Evolutionary conservation across 2,113 vertebrate genomes (phyloP).

Genomic region (Sprattus sprattus): DNA sequence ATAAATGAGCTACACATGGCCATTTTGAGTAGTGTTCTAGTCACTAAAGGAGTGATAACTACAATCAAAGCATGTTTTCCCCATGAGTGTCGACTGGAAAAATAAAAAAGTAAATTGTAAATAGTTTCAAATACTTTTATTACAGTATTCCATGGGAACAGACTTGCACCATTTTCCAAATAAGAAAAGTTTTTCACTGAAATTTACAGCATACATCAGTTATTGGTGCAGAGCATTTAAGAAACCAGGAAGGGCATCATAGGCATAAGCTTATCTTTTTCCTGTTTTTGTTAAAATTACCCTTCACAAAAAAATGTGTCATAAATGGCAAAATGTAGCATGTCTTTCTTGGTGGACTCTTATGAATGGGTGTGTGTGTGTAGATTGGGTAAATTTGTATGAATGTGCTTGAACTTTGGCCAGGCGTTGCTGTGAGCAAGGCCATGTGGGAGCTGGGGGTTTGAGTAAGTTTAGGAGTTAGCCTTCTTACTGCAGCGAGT

Average conservation of each 20-base stretch:
- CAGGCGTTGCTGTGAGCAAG: constrained; percentile 37
- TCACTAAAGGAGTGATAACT: not conserved
- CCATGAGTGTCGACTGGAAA: not conserved
- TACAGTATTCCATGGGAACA: constrained; percentile 80
- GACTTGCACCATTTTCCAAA: constrained; percentile 71
- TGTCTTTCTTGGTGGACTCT: not conserved
- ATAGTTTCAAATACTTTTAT: constrained; percentile 59
- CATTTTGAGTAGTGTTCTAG: not conserved
- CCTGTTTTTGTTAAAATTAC: constrained; percentile 5
- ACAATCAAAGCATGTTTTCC: not conserved
- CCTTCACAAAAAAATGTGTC: not conserved
- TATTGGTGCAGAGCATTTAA: constrained; percentile 50
- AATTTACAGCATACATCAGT: constrained; percentile 62
- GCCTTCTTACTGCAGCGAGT: constrained; percentile 65
- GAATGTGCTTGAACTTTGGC: constrained; percentile 22
- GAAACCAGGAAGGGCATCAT: not conserved
- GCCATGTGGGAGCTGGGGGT: constrained; percentile 2
- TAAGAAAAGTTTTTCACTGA: constrained; percentile 62
- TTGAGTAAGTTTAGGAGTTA: constrained; percentile 55
- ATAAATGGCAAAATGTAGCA: constrained; percentile 16
- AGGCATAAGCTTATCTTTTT: not conserved
- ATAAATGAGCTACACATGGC: too few relatives aligned
- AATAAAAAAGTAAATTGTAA: not conserved
- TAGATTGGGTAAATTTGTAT: not conserved
- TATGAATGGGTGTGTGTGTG: not conserved